Conservation (phyloP, 2,888 invertebrate genomes). For the Drosophila sordidula region DNA sequence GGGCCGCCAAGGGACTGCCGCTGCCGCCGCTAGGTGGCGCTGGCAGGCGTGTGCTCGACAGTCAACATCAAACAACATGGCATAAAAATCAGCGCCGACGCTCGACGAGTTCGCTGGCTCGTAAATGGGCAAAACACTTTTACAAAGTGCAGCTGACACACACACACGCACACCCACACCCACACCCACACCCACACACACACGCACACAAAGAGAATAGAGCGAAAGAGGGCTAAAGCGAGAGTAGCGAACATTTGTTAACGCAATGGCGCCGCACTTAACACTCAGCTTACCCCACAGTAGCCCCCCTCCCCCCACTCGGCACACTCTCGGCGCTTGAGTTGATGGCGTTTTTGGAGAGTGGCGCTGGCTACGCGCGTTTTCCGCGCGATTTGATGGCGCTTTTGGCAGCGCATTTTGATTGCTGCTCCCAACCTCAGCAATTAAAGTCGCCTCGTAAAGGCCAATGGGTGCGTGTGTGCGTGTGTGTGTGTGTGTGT, state of each 20-base stretch:
- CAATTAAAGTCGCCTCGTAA: slow-evolving; percentile 73
- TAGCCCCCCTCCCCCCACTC: background rate
- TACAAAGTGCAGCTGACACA: slow-evolving; percentile 70
- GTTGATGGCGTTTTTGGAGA: slow-evolving; percentile 61
- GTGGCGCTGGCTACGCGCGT: slow-evolving; percentile 47
- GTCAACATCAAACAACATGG: slow-evolving; percentile 70
- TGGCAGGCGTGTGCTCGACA: slow-evolving; percentile 29
- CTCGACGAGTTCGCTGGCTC: slow-evolving; percentile 64
- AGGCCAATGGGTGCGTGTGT: slow-evolving; percentile 20
- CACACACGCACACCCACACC: slow-evolving; percentile 25
- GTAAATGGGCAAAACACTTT: slow-evolving; percentile 80
- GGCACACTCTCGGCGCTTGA: slow-evolving; percentile 34
- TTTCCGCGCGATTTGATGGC: slow-evolving; percentile 76
- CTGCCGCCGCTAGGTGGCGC: slow-evolving; percentile 8
- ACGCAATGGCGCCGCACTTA: slow-evolving; percentile 69
- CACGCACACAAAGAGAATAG: slow-evolving; percentile 9
- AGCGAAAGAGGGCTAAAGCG: slow-evolving; percentile 3
- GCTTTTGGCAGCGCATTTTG: slow-evolving; percentile 68
- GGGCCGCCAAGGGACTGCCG: slow-evolving; percentile 19
- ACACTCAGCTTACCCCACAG: slow-evolving; percentile 50
- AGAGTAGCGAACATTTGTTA: slow-evolving; percentile 55
- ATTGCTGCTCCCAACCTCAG: slow-evolving; percentile 55
- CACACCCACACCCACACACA: slow-evolving; percentile 3
- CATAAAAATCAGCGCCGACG: slow-evolving; percentile 73
- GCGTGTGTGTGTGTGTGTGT: slow-evolving; percentile 18